phyloP scores from a whole-genome alignment of 2,113 vertebrate species.

The Leiothrix lutea region DNA sequence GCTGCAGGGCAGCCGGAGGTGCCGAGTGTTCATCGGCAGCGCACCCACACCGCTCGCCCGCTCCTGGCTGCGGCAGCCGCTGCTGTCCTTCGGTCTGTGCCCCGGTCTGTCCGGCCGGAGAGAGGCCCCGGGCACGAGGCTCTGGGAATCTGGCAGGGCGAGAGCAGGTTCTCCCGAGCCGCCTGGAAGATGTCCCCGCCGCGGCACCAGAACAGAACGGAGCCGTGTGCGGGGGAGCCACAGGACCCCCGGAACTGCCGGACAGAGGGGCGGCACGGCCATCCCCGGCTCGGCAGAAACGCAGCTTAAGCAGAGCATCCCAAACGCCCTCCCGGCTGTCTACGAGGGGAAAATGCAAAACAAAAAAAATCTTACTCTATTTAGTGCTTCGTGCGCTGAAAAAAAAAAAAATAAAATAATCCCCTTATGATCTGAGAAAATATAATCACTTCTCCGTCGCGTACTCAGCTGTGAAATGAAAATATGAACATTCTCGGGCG shows the following conservation, averaged over 20 bases:
- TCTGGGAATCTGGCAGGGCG: background rate
- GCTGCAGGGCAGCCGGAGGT: rapidly evolving
- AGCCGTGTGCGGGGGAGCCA: no score
- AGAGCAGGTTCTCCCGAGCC: background rate
- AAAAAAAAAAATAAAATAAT: background rate
- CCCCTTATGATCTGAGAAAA: background rate
- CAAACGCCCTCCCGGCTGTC: rapidly evolving
- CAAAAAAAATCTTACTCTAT: background rate
- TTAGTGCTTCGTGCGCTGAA: background rate
- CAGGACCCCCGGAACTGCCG: no score
- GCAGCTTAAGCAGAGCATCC: background rate
- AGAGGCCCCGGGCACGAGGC: background rate
- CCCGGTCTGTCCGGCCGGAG: background rate
- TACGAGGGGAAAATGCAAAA: background rate
- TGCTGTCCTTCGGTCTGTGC: no score
- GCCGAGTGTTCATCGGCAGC: rapidly evolving
- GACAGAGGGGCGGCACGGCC: background rate
- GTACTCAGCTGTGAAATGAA: background rate
- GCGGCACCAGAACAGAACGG: no score
- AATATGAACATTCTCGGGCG: background rate
- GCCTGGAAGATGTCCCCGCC: background rate
- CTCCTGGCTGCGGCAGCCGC: no score
- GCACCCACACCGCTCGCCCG: rapidly evolving
- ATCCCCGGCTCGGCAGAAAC: background rate
- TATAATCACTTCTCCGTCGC: background rate